Evolutionary conservation across 2,888 invertebrate species (phyloP).

Genomic region (Furcula furcula): DNA sequence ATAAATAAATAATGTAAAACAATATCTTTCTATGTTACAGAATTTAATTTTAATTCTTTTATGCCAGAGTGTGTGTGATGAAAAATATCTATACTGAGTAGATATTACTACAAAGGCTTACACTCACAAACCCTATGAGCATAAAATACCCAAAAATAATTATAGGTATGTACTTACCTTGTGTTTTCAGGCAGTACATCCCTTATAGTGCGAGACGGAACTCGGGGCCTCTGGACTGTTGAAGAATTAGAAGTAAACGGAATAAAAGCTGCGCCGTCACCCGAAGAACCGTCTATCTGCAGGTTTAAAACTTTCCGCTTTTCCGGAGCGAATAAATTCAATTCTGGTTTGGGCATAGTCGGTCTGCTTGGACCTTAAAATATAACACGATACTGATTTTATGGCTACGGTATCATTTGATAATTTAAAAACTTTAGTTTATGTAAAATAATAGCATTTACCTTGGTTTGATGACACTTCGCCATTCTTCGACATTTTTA

Average conservation of each 20-base stretch:
- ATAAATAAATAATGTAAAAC: no score
- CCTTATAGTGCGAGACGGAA: constrained; percentile 67
- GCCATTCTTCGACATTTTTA: constrained; percentile 87
- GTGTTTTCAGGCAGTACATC: constrained; percentile 75
- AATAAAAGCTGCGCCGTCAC: constrained; percentile 73
- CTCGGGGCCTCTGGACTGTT: constrained; percentile 51
- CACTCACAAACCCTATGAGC: background rate
- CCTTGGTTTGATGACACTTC: constrained; percentile 85
- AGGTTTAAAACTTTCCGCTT: constrained; percentile 83
- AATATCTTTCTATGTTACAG: no score
- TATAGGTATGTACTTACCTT: constrained; percentile 46
- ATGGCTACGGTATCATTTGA: background rate
- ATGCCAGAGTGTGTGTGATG: no score
- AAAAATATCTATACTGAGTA: no score
- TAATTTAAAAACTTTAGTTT: background rate
- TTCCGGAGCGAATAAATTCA: constrained; percentile 73
- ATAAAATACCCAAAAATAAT: background rate
- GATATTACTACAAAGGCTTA: no score
- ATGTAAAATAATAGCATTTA: constrained; percentile 30
- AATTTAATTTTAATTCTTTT: no score
- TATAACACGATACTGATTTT: background rate
- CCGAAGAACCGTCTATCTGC: constrained; percentile 73
- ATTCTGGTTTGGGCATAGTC: constrained; percentile 67
- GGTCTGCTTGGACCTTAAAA: constrained; percentile 71
- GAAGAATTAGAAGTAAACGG: constrained; percentile 66